These are phyloP conservation scores for Invenusta paracnida DNA, from an alignment of 2,888 invertebrate species.

Conservation along the genomic window DNA sequence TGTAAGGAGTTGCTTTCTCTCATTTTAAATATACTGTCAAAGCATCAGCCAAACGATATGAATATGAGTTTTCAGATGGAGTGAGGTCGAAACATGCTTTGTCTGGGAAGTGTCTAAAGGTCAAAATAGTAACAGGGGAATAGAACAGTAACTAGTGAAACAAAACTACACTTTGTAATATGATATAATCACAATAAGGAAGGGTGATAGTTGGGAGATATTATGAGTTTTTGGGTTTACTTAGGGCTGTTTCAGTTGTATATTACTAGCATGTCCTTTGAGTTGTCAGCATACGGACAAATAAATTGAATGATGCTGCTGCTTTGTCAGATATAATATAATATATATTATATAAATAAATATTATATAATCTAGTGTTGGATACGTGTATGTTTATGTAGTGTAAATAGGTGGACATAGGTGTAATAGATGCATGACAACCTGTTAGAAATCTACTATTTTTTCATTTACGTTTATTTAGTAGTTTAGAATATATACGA, in stretches of 20 bases:
- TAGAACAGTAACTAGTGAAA: conserved; percentile 10
- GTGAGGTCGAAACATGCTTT: conserved; percentile 5
- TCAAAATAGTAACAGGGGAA: too few species aligned
- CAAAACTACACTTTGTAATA: conserved; percentile 11
- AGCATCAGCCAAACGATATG: neutral
- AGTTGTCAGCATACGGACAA: neutral
- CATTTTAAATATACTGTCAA: too few species aligned
- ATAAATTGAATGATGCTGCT: neutral
- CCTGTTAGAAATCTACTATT: neutral
- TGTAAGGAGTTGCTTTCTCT: too few species aligned
- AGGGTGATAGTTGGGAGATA: neutral
- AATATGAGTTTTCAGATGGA: too few species aligned
- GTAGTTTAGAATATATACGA: too few species aligned
- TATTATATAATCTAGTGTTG: too few species aligned
- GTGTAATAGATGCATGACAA: conserved; percentile 18
- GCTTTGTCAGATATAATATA: neutral
- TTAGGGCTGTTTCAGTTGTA: too few species aligned
- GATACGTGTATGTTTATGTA: too few species aligned
- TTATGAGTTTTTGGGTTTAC: neutral
- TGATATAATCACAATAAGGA: conserved; percentile 25
- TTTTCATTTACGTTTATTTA: too few species aligned
- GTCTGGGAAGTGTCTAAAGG: neutral
- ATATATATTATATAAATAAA: too few species aligned
- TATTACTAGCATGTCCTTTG: neutral
- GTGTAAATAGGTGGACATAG: too few species aligned